Evolutionary conservation across 1,140 invertebrate genomes (phyloP).

Genomic region (Theocolax elegans): DNA sequence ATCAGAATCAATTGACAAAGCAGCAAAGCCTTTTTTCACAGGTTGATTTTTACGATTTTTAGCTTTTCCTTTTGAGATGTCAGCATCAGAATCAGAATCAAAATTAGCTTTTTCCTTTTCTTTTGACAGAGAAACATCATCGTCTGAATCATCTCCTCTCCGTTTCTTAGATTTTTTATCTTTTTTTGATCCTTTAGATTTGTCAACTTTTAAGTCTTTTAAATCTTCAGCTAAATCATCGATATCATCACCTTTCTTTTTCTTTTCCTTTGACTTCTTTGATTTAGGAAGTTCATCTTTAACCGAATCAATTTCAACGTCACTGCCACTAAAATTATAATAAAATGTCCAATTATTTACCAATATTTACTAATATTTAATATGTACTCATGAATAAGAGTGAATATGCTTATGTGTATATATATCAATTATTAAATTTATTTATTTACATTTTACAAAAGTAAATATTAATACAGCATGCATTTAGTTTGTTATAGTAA

Average conservation of each 20-base stretch:
- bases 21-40: slow-evolving; percentile 48
- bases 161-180: slow-evolving; percentile 53
- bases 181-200: slow-evolving; percentile 52
- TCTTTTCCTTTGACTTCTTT: slow-evolving; percentile 49
- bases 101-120: slow-evolving; percentile 60
- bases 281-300: slow-evolving; percentile 62
- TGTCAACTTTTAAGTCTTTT: slow-evolving; percentile 54
- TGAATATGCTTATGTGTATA: background rate
- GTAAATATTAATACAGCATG: too few species aligned
- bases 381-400: background rate
- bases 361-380: too few species aligned
- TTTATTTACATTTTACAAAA: too few species aligned
- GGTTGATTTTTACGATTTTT: slow-evolving; percentile 45
- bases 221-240: slow-evolving; percentile 55
- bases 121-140: slow-evolving; percentile 48
- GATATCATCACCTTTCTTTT: slow-evolving; percentile 52
- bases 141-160: slow-evolving; percentile 41
- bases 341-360: too few species aligned
- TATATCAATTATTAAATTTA: background rate
- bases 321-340: slow-evolving; percentile 65
- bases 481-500: too few species aligned
- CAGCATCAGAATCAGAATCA: slow-evolving; percentile 47
- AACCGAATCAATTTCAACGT: slow-evolving; percentile 66
- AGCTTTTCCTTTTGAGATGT: slow-evolving; percentile 48
- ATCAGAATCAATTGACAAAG: slow-evolving; percentile 47